Evolutionary conservation across 2,113 vertebrate genomes (phyloP), one percentile per base, ranked within the genome.

Genomic region (Caracal caracal): DNA sequence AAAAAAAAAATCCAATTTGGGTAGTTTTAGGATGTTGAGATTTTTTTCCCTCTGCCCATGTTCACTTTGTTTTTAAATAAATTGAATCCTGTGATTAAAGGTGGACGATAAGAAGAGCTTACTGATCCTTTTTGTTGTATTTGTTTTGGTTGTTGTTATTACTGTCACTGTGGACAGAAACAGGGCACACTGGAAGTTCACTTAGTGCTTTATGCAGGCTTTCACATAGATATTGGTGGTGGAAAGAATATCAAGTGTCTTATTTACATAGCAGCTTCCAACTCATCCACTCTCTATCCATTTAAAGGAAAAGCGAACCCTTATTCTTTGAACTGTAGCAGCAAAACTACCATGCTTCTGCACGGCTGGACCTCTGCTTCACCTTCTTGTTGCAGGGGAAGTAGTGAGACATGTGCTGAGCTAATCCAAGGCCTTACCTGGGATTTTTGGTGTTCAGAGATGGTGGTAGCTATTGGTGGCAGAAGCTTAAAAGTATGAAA

Each of bases 31-130:
- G 37, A 63, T 51, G 0, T 66, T 84, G 71, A 56, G 35, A 68
- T 7, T 30, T 85, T 94, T 49, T 94, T 40, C 9, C 8, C 26
- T 78, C 8, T 82, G 40, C 30, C 10, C 40, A 33, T 81, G 68
- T 89, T 66, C 83, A 40, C 26, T 53, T 90, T 87, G 35, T 83
- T 96, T 93, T 66, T 47, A 93, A 92, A 70, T 75, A 35, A 12
- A 63, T 13, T 65, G 11, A 88, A 80, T 70, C 40, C 73, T 76
- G 6, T 73, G 10, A 81, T 73, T 89, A 86, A 82, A 83, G 10
- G 4, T 49, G 22, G 92, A 53, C 8, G 43, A 79, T 49, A 28
- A 84, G 16, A 85, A 89, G 51, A 83, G 9, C 2, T 90, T 90
- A 43, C 68, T 20, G 8, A 19, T 82, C 10, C 4, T 86, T 89